Evolutionary conservation across 2,888 invertebrate genomes (phyloP), one percentile per base, ranked within the genome.

Genomic region (Terebella lapidaria): DNA sequence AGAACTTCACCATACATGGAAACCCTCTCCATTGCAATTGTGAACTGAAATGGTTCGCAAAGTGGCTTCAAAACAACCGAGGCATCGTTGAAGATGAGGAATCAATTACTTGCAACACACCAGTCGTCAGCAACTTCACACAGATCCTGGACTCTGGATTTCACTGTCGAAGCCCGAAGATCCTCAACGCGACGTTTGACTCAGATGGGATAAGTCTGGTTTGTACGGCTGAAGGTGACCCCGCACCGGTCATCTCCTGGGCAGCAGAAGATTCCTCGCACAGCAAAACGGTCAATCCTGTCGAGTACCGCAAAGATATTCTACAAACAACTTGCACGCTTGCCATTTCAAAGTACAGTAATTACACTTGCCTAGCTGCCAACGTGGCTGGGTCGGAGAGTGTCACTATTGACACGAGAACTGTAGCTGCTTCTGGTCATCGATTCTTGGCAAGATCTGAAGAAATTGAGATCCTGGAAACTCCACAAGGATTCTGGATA

Each of bases 11-110:
- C 26, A 35, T 69, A 26, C 61, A 59, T 10, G 54, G 51, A 10
- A 69, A 69, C 53, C 66, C 66, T 2, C 58, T 67, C 1, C 69
- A 69, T 42, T 69, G 69, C 54, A 69, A 67, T 60, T 69, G 69
- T 46, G 67, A 69, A 56, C 20, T 67, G 54, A 53, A 52, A 22
- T 69, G 69, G 69, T 58, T 68, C 1, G 54, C 54, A 15, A 56
- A 65, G 25, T 67, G 65, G 67, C 28, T 65, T 51, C 59, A 61
- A 30, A 54, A 24, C 25, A 47, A 59, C 27, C 45, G 54, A 22
- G 27, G 51, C 15, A 54, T 57, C 26, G n/a, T 59, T 15, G 54
- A 60, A 55, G 26, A 59, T 10, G 29, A 55, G 28, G 53, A 58
- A 26, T 42, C 30, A 20, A 47, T 67, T 4, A 30, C 25, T 18